Conservation (phyloP, 1,140 invertebrate species). For the Tyrophagus putrescentiae region DNA sequence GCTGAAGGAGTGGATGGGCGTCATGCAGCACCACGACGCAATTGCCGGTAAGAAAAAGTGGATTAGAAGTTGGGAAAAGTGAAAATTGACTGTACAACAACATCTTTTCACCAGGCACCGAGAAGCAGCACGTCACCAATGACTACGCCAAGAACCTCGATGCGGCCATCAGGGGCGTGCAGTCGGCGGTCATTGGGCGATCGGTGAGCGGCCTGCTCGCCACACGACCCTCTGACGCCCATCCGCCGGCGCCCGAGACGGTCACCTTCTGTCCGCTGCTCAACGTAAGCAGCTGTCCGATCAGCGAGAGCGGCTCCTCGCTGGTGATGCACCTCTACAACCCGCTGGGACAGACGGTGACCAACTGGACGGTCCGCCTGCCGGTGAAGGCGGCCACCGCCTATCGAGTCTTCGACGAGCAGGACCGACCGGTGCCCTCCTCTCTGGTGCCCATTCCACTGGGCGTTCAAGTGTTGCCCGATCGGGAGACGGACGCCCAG, state of each 20-base stretch:
- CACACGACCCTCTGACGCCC: no score
- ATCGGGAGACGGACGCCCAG: conserved; percentile 30
- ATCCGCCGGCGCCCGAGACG: conserved; percentile 37
- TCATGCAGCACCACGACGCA: conserved; percentile 22
- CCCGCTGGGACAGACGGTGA: conserved; percentile 48
- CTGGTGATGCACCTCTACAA: conserved; percentile 64
- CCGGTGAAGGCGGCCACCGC: conserved; percentile 47
- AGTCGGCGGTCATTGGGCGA: conserved; percentile 36
- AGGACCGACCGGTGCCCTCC: conserved; percentile 34
- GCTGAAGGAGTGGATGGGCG: conserved; percentile 19
- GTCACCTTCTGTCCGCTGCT: conserved; percentile 42
- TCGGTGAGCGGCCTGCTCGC: conserved; percentile 42
- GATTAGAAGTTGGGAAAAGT: no score
- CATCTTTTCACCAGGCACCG: no score
- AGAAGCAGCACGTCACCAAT: conserved; percentile 68
- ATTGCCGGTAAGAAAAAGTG: conserved; percentile 3
- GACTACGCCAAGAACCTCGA: conserved; percentile 59
- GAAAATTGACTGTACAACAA: no score
- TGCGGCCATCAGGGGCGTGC: conserved; percentile 15
- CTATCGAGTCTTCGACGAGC: conserved; percentile 42
- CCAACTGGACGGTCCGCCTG: conserved; percentile 45
- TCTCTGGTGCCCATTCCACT: conserved; percentile 30
- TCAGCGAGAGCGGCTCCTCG: conserved; percentile 45
- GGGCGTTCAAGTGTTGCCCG: conserved; percentile 31
- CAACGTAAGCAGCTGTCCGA: conserved; percentile 41